Evolutionary conservation across 2,888 invertebrate genomes (phyloP).

Genomic region (Cerastis rubricosa): DNA sequence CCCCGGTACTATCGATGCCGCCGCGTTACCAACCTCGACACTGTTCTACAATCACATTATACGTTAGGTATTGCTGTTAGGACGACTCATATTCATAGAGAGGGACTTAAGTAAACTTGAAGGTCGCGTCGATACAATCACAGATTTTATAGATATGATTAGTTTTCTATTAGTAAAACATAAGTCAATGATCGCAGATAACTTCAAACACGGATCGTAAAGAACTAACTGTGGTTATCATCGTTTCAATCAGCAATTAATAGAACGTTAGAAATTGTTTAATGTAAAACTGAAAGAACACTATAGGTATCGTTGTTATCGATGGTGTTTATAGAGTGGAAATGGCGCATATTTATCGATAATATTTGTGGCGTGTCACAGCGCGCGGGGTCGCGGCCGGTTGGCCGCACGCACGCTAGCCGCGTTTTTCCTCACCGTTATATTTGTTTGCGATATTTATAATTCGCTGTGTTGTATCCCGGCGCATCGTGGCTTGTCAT

Average conservation of each 20-base stretch:
- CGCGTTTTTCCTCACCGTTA: slow-evolving; percentile 53
- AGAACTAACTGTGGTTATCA: slow-evolving; percentile 49
- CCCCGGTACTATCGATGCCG: slow-evolving; percentile 35
- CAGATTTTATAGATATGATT: slow-evolving; percentile 44
- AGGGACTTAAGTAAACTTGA: slow-evolving; percentile 39
- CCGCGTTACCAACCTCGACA: slow-evolving; percentile 14
- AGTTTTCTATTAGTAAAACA: slow-evolving; percentile 63
- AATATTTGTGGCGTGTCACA: slow-evolving; percentile 23
- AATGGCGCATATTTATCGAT: slow-evolving; percentile 53
- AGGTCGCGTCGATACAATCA: slow-evolving; percentile 53
- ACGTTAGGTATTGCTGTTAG: slow-evolving; percentile 49
- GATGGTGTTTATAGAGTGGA: slow-evolving; percentile 38
- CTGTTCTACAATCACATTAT: slow-evolving; percentile 33
- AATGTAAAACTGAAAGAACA: slow-evolving; percentile 43
- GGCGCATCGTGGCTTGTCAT: slow-evolving; percentile 5
- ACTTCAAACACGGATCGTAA: slow-evolving; percentile 47
- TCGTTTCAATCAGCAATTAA: slow-evolving; percentile 45
- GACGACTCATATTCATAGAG: slow-evolving; percentile 34
- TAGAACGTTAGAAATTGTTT: slow-evolving; percentile 30
- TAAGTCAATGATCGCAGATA: slow-evolving; percentile 52
- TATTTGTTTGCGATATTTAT: slow-evolving; percentile 60
- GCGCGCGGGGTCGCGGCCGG: slow-evolving; percentile 58
- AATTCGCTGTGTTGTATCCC: slow-evolving; percentile 38
- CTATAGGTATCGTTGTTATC: slow-evolving; percentile 39
- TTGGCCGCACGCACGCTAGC: slow-evolving; percentile 60